phyloP scores from a whole-genome alignment of 2,113 vertebrate species.

The Colius striatus region DNA sequence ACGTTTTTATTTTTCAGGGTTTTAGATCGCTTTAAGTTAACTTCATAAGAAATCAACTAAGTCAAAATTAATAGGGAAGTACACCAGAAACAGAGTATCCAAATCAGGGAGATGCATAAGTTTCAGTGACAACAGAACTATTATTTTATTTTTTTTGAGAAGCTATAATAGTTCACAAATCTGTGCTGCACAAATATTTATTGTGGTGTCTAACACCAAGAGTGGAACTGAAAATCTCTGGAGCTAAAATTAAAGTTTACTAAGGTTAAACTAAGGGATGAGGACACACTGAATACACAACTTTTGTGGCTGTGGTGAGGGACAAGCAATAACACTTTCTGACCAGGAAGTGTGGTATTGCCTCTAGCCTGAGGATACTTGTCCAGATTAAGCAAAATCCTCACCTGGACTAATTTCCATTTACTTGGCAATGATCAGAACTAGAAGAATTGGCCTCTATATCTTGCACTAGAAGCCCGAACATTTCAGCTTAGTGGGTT shows the following conservation, averaged over 20 bases:
- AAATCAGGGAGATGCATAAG: neutral
- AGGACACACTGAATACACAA: neutral
- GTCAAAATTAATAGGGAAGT: neutral
- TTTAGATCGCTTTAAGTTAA: neutral
- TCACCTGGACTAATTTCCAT: neutral
- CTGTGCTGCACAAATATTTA: neutral
- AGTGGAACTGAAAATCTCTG: neutral
- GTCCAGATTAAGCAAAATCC: neutral
- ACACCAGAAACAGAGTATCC: neutral
- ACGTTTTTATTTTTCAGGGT: neutral
- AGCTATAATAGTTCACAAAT: neutral
- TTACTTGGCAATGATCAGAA: neutral
- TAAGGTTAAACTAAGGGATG: neutral
- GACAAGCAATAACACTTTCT: neutral
- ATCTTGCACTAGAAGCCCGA: neutral
- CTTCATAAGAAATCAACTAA: neutral
- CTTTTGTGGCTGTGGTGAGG: neutral
- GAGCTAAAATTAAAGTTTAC: neutral
- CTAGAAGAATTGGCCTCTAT: neutral
- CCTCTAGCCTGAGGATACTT: neutral
- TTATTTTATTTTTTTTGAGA: neutral
- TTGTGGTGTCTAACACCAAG: neutral
- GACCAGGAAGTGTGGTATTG: neutral
- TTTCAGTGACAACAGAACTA: neutral
- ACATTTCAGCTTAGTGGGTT: rapidly evolving